Conservation (phyloP, 92 coral and sea anemone species). For the Isaurus tuberculatus region DNA sequence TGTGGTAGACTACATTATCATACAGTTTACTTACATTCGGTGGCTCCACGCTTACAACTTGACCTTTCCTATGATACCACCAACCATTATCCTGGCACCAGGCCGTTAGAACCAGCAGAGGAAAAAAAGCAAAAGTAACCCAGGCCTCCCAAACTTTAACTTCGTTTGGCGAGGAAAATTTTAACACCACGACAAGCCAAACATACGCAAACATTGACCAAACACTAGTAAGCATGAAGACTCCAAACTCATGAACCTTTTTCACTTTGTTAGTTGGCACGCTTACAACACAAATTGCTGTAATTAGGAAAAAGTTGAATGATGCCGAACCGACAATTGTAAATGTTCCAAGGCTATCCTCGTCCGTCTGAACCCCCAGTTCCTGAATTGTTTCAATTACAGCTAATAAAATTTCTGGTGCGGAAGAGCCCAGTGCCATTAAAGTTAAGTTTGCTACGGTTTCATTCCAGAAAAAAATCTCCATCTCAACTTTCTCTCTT, state of each 20-base stretch:
- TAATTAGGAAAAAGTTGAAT: conserved; percentile 81
- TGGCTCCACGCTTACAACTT: conserved; percentile 75
- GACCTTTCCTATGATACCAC: conserved; percentile 71
- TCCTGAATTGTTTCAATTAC: conserved; percentile 82
- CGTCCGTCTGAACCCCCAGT: conserved; percentile 55
- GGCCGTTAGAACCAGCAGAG: conserved; percentile 75
- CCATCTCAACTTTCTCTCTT: conserved; percentile 80
- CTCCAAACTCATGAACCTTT: conserved; percentile 83
- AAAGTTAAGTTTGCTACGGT: conserved; percentile 86
- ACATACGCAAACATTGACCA: conserved; percentile 93
- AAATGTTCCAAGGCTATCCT: conserved; percentile 89
- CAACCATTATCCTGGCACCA: conserved; percentile 94
- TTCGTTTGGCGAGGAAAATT: conserved; percentile 81
- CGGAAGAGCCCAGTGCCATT: conserved; percentile 91
- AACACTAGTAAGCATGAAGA: conserved; percentile 75
- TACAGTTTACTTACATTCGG: conserved; percentile 72
- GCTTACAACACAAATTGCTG: conserved; percentile 85
- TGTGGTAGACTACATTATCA: background rate
- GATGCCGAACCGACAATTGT: conserved; percentile 92
- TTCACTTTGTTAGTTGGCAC: conserved; percentile 81
- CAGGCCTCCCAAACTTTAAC: conserved; percentile 90
- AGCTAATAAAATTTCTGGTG: conserved; percentile 85
- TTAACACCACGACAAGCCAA: conserved; percentile 77
- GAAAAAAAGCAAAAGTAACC: conserved; percentile 78
- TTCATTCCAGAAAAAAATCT: conserved; percentile 93